Base-by-base conservation (phyloP, 2,797 vertebrate species). In the Pagetopsis macropterus region DNA sequence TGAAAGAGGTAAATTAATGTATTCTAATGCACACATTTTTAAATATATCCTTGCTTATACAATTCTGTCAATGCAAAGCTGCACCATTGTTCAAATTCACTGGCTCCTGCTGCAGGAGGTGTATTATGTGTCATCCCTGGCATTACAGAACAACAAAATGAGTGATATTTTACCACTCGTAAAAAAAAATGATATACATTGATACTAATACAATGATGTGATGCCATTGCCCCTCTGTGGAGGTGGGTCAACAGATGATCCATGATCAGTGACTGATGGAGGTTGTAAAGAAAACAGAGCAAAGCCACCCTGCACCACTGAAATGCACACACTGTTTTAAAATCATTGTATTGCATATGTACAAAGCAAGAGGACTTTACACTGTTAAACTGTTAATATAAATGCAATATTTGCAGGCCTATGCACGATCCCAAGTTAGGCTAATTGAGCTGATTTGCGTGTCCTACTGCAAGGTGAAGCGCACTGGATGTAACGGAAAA, bases 391-490 rank as follows among this genome's bases (percentile, higher is more conserved):
- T 59, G 19, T 31, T 51, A 37, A n/a, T 37, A 1, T 2, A 14
- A 13, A 48, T 37, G 9, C 10, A 5, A 69, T 67, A 66, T 79
- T 23, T 14, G 13, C 46, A 15, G 74, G 50, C 55, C 57, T 31
- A 16, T n/a, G 40, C 19, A 12, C 41, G 14, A 19, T 19, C 33
- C 40, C 54, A 76, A 86, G 68, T 86, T 81, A 65, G 45, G 21
- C 46, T 63, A 54, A 81, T 5, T 73, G 67, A 56, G 61, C 61
- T 6, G 60, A 60, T 82, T 15, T 44, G 50, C 55, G 65, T 43
- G 75, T 64, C 79, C 60, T 82, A 57, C 77, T 71, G 72, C 79
- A 83, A 83, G 85, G 84, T 84, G 85, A 86, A 27, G 86, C 78
- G 70, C 78, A 15, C 75, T 2, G 69, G 46, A 11, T 5, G 5